Base-by-base conservation (phyloP, 2,113 vertebrate species). In the Channa argus region DNA sequence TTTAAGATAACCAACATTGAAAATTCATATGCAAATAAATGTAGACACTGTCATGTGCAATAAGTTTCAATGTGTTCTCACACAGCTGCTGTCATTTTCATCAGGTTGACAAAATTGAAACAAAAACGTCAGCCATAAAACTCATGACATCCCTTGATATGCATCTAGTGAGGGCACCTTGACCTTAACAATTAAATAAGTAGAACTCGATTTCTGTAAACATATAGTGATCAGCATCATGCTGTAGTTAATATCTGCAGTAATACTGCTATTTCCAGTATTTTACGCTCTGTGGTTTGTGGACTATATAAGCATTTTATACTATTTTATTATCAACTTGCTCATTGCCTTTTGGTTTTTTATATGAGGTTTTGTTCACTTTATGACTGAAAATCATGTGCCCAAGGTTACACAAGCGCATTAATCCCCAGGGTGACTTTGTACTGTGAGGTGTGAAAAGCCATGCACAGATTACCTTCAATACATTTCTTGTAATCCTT, bases 401-500 rank as follows among this genome's bases (percentile, higher is more conserved):
- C 33, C 3, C 34, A 4, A 3, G 1, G 5, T 34, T 15, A 15
- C 37, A 51, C 3, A n/a, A 41, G 1, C 6, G 34, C 41, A 8
- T 2, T 9, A 5, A 13, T 9, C 6, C 44, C 33, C 14, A 7
- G 0, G 6, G 0, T 8, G 0, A 14, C 41, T 34, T 49, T 36
- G 6, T n/a, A 5, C 15, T 9, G 47, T 38, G 4, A 15, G 50
- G 63, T 63, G 12, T 61, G 45, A 9, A 44, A 39, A 2, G n/a
- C 3, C 41, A 41, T 51, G 24, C 43, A 45, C 53, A 45, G 8
- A n/a, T 89, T 94, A 95, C 95, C 95, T 95, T 93, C 6, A 93
- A 51, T 49, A 94, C 90, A 80, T 94, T 96, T 60, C 93, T 88
- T 11, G 95, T 95, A 73, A 96, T 94, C 87, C 92, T 96, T 46